Conservation (phyloP, 2,888 invertebrate species). For the Cremastinae sp. region DNA sequence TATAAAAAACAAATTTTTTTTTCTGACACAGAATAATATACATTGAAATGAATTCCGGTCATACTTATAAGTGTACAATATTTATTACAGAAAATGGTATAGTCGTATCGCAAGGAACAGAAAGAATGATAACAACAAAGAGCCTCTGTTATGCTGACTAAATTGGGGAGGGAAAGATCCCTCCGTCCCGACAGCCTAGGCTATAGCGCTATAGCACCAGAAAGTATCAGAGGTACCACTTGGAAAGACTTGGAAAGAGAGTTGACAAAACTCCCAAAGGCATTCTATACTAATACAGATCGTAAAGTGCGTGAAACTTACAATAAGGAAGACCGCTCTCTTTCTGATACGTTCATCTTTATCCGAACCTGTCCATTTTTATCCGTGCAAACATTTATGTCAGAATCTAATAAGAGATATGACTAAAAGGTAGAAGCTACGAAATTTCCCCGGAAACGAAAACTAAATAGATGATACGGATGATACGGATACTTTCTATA, state of each 20-base stretch:
- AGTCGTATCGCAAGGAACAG: neutral
- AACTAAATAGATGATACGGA: constrained; percentile 21
- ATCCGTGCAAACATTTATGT: constrained; percentile 43
- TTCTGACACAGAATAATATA: too few relatives aligned
- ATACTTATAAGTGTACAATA: neutral
- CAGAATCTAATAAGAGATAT: neutral
- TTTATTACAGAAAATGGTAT: neutral
- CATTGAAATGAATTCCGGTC: neutral
- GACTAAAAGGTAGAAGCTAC: constrained; percentile 7
- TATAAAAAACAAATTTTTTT: too few relatives aligned
- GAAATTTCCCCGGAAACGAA: constrained; percentile 32
- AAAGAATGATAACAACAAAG: constrained; percentile 15
- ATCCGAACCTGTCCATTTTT: neutral
- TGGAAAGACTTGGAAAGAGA: constrained; percentile 49
- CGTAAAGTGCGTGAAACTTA: constrained; percentile 55
- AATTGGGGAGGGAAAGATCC: constrained; percentile 43
- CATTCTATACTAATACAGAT: constrained; percentile 47
- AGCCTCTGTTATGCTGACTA: constrained; percentile 34
- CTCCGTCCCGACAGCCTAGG: constrained; percentile 14
- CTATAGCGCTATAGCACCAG: constrained; percentile 19
- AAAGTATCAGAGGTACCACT: constrained; percentile 33
- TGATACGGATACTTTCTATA: constrained; percentile 21
- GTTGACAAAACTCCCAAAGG: constrained; percentile 51
- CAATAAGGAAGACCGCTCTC: constrained; percentile 59
- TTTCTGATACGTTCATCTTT: constrained; percentile 55